Conservation (phyloP, 2,113 vertebrate genomes). For the Larimichthys crocea region DNA sequence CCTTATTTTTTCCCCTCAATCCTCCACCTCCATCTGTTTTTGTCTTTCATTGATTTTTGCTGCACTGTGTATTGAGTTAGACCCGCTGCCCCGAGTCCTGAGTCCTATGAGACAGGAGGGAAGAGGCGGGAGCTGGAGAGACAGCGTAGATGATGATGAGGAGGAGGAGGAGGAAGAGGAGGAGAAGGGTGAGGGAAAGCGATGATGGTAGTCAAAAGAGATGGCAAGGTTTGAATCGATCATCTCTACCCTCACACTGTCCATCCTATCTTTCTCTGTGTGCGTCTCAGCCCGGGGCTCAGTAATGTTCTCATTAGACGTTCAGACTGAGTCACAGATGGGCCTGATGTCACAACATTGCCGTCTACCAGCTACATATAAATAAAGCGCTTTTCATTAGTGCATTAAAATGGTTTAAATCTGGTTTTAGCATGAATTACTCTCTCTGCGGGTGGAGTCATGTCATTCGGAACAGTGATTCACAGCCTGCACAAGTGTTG, state of each 20-base stretch:
- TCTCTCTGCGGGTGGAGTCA: slow-evolving; percentile 49
- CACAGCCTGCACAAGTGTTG: slow-evolving; percentile 33
- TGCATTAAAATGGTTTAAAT: slow-evolving; percentile 65
- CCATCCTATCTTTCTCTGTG: slow-evolving; percentile 12
- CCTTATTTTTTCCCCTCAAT: slow-evolving; percentile 24
- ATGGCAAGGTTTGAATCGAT: slow-evolving; percentile 66
- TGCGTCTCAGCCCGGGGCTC: slow-evolving; percentile 50
- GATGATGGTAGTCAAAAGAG: slow-evolving; percentile 58
- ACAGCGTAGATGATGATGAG: neutral
- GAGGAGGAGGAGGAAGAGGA: neutral
- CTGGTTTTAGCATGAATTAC: slow-evolving; percentile 69
- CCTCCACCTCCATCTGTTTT: slow-evolving; percentile 33
- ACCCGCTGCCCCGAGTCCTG: slow-evolving; percentile 43
- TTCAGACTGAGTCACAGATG: slow-evolving; percentile 73
- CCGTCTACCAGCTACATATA: slow-evolving; percentile 53
- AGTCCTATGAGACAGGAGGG: slow-evolving; percentile 43
- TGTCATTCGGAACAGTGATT: slow-evolving; percentile 46
- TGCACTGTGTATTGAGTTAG: slow-evolving; percentile 63
- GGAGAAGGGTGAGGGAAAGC: slow-evolving; percentile 30
- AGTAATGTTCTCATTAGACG: slow-evolving; percentile 71
- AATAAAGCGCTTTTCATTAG: slow-evolving; percentile 74
- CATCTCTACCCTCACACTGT: slow-evolving; percentile 35
- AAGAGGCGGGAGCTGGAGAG: slow-evolving; percentile 31
- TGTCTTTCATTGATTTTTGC: slow-evolving; percentile 71
- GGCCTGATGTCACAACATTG: slow-evolving; percentile 67